Conservation (phyloP, 2,888 invertebrate species). For the Vannuccia rotundouncinata region DNA sequence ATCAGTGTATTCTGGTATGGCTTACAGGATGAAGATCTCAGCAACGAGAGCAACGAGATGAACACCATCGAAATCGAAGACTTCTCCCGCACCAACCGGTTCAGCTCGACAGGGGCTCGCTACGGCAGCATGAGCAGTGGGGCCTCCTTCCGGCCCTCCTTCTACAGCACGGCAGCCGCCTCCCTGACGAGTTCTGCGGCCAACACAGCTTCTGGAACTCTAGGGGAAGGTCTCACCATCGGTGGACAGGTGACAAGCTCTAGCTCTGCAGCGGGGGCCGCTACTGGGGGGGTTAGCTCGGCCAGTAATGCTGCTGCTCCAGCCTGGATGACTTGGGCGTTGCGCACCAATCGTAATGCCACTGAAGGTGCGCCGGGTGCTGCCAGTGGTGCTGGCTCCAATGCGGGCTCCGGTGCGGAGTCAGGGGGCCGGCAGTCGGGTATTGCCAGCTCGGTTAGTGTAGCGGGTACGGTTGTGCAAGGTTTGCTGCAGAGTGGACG, state of each 20-base stretch:
- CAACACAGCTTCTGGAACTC: neutral
- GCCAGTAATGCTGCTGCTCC: too few relatives aligned
- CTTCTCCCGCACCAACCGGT: neutral
- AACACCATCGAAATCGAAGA: constrained; percentile 1
- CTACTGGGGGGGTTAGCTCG: neutral
- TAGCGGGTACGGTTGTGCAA: constrained; percentile 2
- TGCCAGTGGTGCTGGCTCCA: neutral
- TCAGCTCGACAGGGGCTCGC: neutral
- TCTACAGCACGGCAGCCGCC: neutral
- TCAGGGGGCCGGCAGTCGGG: neutral
- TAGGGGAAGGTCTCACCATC: neutral
- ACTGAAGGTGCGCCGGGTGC: neutral
- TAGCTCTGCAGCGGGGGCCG: neutral
- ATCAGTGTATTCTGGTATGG: too few relatives aligned
- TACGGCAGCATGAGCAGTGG: neutral
- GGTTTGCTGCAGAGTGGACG: constrained; percentile 9
- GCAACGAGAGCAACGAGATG: constrained; percentile 26
- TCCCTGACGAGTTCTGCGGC: neutral
- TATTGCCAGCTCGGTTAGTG: neutral
- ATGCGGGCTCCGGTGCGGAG: neutral
- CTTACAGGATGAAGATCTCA: constrained; percentile 2
- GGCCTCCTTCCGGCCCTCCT: neutral
- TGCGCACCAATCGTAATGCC: neutral
- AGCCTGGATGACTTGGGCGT: neutral
- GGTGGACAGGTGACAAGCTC: neutral